A percentile compares a stretch with the other conserved stretches of the same genome.
phyloP scores from a whole-genome alignment of 2,797 vertebrate species.

The Botia almorhae region DNA sequence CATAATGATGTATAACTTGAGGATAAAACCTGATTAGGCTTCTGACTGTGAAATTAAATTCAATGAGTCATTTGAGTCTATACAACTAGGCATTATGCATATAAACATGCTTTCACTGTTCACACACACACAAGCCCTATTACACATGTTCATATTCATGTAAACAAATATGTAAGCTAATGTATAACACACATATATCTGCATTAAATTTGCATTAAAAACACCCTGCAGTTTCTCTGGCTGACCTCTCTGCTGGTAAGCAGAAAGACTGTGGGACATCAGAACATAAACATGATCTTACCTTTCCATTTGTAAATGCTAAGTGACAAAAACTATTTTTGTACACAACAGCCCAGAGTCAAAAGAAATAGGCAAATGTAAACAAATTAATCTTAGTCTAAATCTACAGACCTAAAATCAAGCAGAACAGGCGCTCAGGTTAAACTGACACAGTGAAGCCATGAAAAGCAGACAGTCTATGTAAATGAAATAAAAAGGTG shows the following conservation, averaged over 20 bases:
- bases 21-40: slow-evolving; percentile 38
- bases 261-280: background rate
- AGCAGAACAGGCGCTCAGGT: background rate
- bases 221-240: background rate
- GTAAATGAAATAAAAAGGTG: slow-evolving; percentile 4
- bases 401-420: slow-evolving; percentile 1
- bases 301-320: background rate
- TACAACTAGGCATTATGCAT: slow-evolving; percentile 1
- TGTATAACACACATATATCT: too few relatives aligned
- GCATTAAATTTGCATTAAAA: slow-evolving; percentile 29
- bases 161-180: slow-evolving; percentile 10
- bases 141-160: background rate
- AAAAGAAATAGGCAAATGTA: background rate
- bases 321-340: background rate
- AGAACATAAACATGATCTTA: background rate
- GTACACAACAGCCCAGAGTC: background rate
- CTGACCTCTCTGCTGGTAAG: slow-evolving; percentile 10
- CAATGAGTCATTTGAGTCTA: slow-evolving; percentile 17
- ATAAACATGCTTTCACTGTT: slow-evolving; percentile 11
- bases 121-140: background rate
- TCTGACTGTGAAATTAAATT: slow-evolving; percentile 31
- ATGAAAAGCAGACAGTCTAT: background rate
- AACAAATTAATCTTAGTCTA: background rate
- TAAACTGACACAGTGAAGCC: background rate
- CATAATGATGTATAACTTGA: slow-evolving; percentile 39